Base-by-base conservation (phyloP, 2,797 vertebrate genomes). In the Platyrinchus mystaceus region DNA sequence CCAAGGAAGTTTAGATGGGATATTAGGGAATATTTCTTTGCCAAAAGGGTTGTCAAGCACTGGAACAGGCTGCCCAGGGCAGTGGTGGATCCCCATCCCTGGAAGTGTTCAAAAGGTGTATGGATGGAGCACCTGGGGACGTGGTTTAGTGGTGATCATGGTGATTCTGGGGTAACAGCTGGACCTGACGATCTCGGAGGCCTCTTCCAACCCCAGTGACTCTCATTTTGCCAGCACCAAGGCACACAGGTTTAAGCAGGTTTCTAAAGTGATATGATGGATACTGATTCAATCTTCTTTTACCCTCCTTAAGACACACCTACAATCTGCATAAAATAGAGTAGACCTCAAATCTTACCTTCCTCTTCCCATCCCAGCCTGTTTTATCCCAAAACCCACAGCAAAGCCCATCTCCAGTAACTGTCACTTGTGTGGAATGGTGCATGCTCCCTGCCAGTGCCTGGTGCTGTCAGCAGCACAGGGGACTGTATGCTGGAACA, bases 381-480 rank as follows among this genome's bases (percentile, higher is more conserved):
- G 3, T 15, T 92, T 50, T 26, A 68, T 28, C 27, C 49, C 1
- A 0, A 84, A 68, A 34, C 5, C 11, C 0, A 0, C 19, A 30
- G 66, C 36, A 80, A 59, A 93, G 23, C 32, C 46, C 69, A 36
- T 22, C 36, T 62, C 44, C 4, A 1, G 32, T 9, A 30, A 37
- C 30, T 10, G 18, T 30, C 1, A 3, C 41, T 80, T 3, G 1
- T 22, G 30, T 36, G 56, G 58, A 84, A 12, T 0, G 14, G 15
- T 28, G 32, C 46, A 10, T 0, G 1, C n/a, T 62, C 55, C 41
- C 37, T n/a, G 5, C 10, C 26, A 19, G 53, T 12, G 6, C 36
- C 62, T 17, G 50, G 47, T 78, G 58, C 77, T 76, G 12, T 13
- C 56, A 37, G 17, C 55, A 69, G 30, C 30, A 28, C 1, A 0